A percentile compares a stretch with the other conserved stretches of the same genome.
These are phyloP conservation scores for Gadus macrocephalus DNA, from an alignment of 2,113 vertebrate species.

Conservation along the genomic window DNA sequence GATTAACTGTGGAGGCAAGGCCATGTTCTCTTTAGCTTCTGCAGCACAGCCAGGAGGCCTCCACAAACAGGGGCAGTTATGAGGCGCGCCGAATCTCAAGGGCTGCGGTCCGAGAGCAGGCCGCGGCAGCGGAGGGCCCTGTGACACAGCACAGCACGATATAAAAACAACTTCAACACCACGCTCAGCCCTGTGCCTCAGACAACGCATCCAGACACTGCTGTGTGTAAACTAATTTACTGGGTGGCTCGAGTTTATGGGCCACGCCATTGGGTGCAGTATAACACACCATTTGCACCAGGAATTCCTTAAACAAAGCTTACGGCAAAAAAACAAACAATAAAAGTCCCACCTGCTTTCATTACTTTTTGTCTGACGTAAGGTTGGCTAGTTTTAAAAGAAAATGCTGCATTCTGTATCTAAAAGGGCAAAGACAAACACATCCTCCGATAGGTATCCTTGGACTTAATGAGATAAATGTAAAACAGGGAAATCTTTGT, in stretches of 20 bases:
- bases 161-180: conserved; percentile 22
- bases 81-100: conserved; percentile 51
- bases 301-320: conserved; percentile 56
- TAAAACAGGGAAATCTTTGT: conserved; percentile 25
- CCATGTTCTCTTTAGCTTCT: conserved; percentile 66
- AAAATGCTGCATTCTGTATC: no score
- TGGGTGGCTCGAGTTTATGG: conserved; percentile 57
- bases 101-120: conserved; percentile 43
- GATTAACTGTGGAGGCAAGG: conserved; percentile 78
- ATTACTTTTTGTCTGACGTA: conserved; percentile 13
- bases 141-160: conserved; percentile 38
- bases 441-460: conserved; percentile 10
- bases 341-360: no score
- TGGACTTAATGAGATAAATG: neutral
- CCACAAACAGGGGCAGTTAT: conserved; percentile 59
- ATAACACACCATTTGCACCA: conserved; percentile 60
- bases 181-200: conserved; percentile 31
- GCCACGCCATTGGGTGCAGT: conserved; percentile 43
- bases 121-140: conserved; percentile 28
- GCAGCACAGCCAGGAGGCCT: conserved; percentile 61
- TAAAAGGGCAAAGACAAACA: conserved; percentile 15
- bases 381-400: no score
- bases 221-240: conserved; percentile 54
- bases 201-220: conserved; percentile 43
- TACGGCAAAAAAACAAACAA: conserved; percentile 1